Base-by-base conservation (phyloP, 1,140 invertebrate genomes). In the Tachypleus tridentatus region DNA sequence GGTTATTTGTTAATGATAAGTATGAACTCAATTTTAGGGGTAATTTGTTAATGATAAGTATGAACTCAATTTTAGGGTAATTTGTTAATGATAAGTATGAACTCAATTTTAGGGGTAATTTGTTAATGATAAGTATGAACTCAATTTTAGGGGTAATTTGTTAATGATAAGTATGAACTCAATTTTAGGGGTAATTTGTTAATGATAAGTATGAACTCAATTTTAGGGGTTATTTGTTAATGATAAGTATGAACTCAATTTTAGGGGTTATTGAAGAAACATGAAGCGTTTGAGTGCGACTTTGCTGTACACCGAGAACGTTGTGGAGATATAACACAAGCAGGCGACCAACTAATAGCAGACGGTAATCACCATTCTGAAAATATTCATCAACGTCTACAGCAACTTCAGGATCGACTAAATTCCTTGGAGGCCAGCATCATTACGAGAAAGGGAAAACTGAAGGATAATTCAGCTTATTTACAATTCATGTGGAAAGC, bases 401-500 rank as follows among this genome's bases (percentile, higher is more conserved):
- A 87, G 65, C 87, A 91, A 68, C 78, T 97, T 56, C 84, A 87
- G 73, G 85, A 86, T 57, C 95, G 97, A 75, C 78, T 99, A 68
- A 88, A 93, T 67, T 86, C 91, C 72, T 81, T 99, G 64, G 89
- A 88, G 4, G 81, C 85, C 4, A 80, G 96, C 69, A 95, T 95
- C 6, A 83, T 83, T 0, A 82, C 86, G 47, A 85, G 97, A 67
- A 96, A 96, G 78, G 84, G 85, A 0, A 86, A 88, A 50, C 81
- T 99, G 49, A 84, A 92, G 64, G 96, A 99, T 76, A 99, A 99
- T 79, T 95, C 92, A 0, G 95, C 95, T 47, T 98, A 98, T 79
- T 81, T 98, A 69, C 96, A 99, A 77, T 98, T 99, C 76, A 95
- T 99, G 87, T 99, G 97, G 97, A 99, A 99, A 79, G 96, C 97